phyloP scores from a whole-genome alignment of 2,113 vertebrate genomes.

The Scomber colias region DNA sequence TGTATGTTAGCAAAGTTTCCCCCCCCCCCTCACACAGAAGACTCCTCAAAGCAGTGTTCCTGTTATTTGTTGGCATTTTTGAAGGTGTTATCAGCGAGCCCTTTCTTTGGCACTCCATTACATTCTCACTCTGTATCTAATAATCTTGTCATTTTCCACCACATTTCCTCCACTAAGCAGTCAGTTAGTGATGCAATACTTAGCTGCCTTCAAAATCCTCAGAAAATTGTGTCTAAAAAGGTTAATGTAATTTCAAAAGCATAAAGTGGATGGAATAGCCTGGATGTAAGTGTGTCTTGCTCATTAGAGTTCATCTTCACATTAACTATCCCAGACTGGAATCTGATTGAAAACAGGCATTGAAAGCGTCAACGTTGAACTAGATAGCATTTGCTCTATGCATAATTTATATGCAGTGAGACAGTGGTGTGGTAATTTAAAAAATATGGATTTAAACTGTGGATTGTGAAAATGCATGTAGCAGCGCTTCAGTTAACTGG shows the following conservation, averaged over 20 bases:
- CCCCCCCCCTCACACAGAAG: background rate
- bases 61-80: slow-evolving; percentile 68
- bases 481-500: slow-evolving; percentile 14
- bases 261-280: slow-evolving; percentile 70
- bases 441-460: slow-evolving; percentile 48
- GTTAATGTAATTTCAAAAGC: slow-evolving; percentile 82
- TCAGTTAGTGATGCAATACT: slow-evolving; percentile 83
- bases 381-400: slow-evolving; percentile 34
- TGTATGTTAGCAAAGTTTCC: slow-evolving; percentile 11
- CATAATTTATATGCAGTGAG: slow-evolving; percentile 46
- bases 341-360: slow-evolving; percentile 48
- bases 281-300: slow-evolving; percentile 56
- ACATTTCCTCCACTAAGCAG: slow-evolving; percentile 82
- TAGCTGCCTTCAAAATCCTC: slow-evolving; percentile 68
- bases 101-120: slow-evolving; percentile 76
- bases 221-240: slow-evolving; percentile 73
- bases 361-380: slow-evolving; percentile 47
- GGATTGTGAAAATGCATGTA: slow-evolving; percentile 40
- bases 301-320: slow-evolving; percentile 62
- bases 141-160: slow-evolving; percentile 84
- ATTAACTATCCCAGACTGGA: slow-evolving; percentile 47
- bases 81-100: slow-evolving; percentile 68
- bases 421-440: slow-evolving; percentile 43
- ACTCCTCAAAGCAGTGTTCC: slow-evolving; percentile 24
- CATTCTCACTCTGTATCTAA: slow-evolving; percentile 75